Base-by-base conservation (phyloP, 2,888 invertebrate species). In the Drosophila fulvimacula region DNA sequence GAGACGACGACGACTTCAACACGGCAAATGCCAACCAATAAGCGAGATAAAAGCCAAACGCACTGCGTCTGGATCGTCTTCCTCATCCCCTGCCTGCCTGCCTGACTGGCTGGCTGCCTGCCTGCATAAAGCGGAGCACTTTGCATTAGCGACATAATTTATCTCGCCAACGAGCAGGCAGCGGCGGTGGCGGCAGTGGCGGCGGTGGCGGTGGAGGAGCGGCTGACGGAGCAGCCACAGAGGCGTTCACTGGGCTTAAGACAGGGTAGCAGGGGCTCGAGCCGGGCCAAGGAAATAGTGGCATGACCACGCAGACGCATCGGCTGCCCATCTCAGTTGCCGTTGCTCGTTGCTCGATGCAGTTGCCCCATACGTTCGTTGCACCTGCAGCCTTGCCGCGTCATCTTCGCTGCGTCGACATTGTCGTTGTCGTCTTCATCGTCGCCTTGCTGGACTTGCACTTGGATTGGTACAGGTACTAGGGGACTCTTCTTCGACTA, bases 121-220 rank as follows among this genome's bases (percentile, higher is more conserved):
- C 59, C 75, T 82, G 75, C 83, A 89, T 86, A 91, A 91, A 91
- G 90, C 89, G 90, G 90, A 91, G 91, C 92, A 91, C 92, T 91
- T 92, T 91, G 91, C 92, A 92, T 92, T 91, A 91, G 92, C 91
- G 91, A 91, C 90, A 92, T 91, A 92, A 92, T 91, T 92, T 92
- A 91, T 92, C 91, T 91, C 90, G 87, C 82, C 86, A 88, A 87
- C 84, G 73, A 89, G 89, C 78, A 78, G 74, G 60, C 68, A 61
- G 67, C 49, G 56, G 62, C 52, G 56, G 60, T 38, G 66, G 61
- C 49, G 53, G 58, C 19, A 48, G 52, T 19, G 39, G 51, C 34
- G 41, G 66, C 21, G 44, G 59, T 2, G 53, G 59, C 4, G 39
- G 51, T 49, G 52, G 49, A 34, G 52, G 27, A 58, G 46, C 48